Percentiles rank a stretch among this genome's conserved stretches.
phyloP scores from a whole-genome alignment of 2,888 invertebrate genomes.

The Pardosa pseudoannulata region DNA sequence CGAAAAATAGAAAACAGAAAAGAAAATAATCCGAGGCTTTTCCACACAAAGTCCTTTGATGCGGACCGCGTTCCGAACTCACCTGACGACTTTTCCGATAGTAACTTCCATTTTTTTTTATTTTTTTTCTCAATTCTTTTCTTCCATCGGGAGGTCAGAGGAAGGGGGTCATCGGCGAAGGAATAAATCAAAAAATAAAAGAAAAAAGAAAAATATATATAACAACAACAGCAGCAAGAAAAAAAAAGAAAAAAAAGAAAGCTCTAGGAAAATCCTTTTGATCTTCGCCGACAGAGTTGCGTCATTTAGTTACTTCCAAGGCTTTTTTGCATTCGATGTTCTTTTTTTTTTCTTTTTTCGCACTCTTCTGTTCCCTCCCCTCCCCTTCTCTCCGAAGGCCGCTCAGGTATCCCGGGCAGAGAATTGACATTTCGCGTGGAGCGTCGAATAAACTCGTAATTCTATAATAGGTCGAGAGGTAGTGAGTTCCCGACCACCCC shows the following conservation, averaged over 20 bases:
- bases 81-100: constrained; percentile 51
- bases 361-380: too few relatives aligned
- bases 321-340: not conserved
- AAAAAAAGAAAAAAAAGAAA: too few relatives aligned
- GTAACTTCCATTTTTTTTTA: too few relatives aligned
- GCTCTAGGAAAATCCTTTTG: constrained; percentile 39
- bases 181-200: constrained; percentile 5
- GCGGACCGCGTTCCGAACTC: constrained; percentile 37
- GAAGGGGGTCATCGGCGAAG: constrained; percentile 38
- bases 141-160: constrained; percentile 25
- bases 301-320: constrained; percentile 26
- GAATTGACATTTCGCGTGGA: not conserved
- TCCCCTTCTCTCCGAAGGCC: not conserved
- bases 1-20: constrained; percentile 13
- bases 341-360: not conserved
- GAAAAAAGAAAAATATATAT: too few relatives aligned
- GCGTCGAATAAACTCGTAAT: not conserved
- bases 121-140: too few relatives aligned
- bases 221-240: too few relatives aligned
- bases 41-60: constrained; percentile 45
- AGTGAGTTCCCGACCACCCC: not conserved
- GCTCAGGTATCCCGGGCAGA: not conserved
- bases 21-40: not conserved
- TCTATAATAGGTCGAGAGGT: not conserved
- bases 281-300: constrained; percentile 47